A percentile compares a stretch with the other conserved stretches of the same genome.
Evolutionary conservation across 2,113 vertebrate species (phyloP).

Genomic region (human (Homo sapiens)): GRCh38 chr5:54068001-54068500

Average conservation of each 20-base stretch:
- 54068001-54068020: background rate
- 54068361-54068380: background rate
- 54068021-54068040: background rate
- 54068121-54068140: background rate
- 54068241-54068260: background rate
- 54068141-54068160: background rate
- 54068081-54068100: background rate
- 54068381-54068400: background rate
- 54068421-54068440: background rate
- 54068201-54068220: background rate
- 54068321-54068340: background rate
- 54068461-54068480: rapidly evolving
- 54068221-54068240: background rate
- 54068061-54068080: background rate
- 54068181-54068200: background rate
- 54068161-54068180: background rate
- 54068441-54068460: background rate
- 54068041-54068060: background rate
- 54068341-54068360: background rate
- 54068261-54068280: background rate
- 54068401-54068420: background rate
- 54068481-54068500: background rate
- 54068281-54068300: background rate
- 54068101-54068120: no score
- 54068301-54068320: background rate